Evolutionary conservation across 2,888 invertebrate species (phyloP).

Genomic region (Trimorus sp.): DNA sequence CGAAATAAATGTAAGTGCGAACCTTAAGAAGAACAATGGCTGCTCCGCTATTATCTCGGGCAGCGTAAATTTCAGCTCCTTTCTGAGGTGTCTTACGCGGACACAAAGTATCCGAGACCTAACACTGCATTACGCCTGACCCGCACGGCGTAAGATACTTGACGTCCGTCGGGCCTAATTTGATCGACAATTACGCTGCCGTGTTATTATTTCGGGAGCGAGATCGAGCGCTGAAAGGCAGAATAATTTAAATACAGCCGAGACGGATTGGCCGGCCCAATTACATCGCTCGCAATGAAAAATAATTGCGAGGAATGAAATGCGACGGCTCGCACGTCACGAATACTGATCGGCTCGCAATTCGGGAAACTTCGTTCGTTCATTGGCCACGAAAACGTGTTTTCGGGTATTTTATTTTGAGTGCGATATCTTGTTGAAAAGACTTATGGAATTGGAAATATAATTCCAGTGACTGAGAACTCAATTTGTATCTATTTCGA

Average conservation of each 20-base stretch:
- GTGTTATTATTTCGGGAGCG: constrained; percentile 37
- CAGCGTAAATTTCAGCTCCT: constrained; percentile 65
- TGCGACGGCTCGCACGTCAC: too few species aligned
- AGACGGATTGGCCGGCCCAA: constrained; percentile 9
- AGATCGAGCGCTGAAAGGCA: constrained; percentile 13
- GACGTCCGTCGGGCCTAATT: constrained; percentile 42
- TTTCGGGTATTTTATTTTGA: too few species aligned
- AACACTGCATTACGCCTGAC: constrained; percentile 50
- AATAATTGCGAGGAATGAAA: too few species aligned
- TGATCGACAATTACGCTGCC: constrained; percentile 52
- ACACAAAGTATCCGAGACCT: constrained; percentile 46
- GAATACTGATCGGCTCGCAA: too few species aligned
- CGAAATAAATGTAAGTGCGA: constrained; percentile 68
- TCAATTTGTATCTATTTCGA: too few species aligned
- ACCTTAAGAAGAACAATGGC: constrained; percentile 68
- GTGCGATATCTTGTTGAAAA: too few species aligned
- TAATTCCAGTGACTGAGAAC: too few species aligned
- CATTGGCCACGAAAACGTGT: too few species aligned
- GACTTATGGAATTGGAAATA: too few species aligned
- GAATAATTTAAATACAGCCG: constrained; percentile 43
- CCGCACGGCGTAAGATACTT: constrained; percentile 36
- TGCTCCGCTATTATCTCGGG: constrained; percentile 53
- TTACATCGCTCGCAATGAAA: too few species aligned
- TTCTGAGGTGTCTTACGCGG: constrained; percentile 31
- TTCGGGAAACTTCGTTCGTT: too few species aligned